Evolutionary conservation across 2,113 vertebrate genomes (phyloP).

Genomic region (Uropsilus gracilis): DNA sequence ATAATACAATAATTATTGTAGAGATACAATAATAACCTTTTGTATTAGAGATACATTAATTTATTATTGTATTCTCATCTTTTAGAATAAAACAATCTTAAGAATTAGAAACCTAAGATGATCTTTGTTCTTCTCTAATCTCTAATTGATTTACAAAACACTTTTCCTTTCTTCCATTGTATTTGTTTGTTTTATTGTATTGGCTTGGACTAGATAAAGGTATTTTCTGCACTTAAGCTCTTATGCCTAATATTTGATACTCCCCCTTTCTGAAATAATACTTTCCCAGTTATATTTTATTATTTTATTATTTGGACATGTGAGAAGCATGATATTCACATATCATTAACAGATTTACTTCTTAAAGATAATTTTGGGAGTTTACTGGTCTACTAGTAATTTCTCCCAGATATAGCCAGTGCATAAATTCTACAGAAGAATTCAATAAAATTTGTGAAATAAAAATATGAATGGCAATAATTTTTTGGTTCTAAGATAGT

Average conservation of each 20-base stretch:
- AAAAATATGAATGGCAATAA: background rate
- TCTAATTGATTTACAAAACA: background rate
- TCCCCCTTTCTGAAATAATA: background rate
- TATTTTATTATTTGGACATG: background rate
- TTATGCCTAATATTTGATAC: background rate
- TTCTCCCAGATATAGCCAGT: background rate
- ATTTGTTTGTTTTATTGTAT: background rate
- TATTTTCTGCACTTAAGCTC: background rate
- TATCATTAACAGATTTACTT: background rate
- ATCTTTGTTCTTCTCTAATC: background rate
- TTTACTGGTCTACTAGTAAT: background rate
- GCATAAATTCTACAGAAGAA: background rate
- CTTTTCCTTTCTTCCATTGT: background rate
- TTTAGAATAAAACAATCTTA: background rate
- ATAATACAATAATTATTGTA: background rate
- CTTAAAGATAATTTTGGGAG: background rate
- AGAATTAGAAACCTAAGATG: background rate
- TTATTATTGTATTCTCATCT: no score
- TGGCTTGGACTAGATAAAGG: background rate
- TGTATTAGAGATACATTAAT: background rate
- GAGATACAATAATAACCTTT: no score
- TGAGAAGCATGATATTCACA: background rate
- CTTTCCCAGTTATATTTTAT: background rate
- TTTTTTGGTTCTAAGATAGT: background rate
- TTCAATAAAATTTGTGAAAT: background rate